Base-by-base conservation (phyloP, 2,113 vertebrate genomes). In the Nestor notabilis region DNA sequence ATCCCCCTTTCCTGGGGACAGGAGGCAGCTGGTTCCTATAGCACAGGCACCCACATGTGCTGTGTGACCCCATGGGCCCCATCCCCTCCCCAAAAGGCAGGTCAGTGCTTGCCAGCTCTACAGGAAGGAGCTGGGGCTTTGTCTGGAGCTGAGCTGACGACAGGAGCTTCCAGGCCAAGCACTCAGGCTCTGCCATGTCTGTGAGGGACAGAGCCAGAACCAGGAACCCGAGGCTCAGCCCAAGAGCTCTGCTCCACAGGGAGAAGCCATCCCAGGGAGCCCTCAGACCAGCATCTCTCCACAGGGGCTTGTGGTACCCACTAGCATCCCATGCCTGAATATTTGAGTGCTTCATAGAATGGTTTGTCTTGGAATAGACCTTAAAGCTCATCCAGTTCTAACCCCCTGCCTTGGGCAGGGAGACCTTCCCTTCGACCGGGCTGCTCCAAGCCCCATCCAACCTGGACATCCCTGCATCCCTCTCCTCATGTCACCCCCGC, bases 61-160 rank as follows among this genome's bases (percentile, higher is more conserved):
- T 69, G 53, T 0, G 4, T 43, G 88, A 81, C 64, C 64, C 56
- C 13, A 0, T 0, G 2, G 61, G 28, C 3, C 28, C 52, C 27
- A 4, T 43, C 39, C 70, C 50, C 24, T 44, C 69, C 63, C 85
- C 56, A 5, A 49, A 55, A 56, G 15, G 25, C 71, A 89, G 68
- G 35, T 46, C 61, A 49, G 66, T 1, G 0, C 65, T 88, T 1
- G 0, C 25, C 0, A 0, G 49, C 24, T 27, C 76, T 39, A 53
- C 2, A 1, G 89, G 82, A 77, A 56, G 61, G 50, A 90, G 50
- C 18, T 3, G 0, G 61, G 37, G 24, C n/a, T 28, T 39, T 79
- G 60, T 61, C 82, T 75, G 85, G 69, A 89, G 77, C 10, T 0
- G 9, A 29, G 18, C 10, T 6, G 55, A 39, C 0, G 52, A 69